Conservation (phyloP, 2,888 invertebrate genomes). For the Ectemnius lituratus region DNA sequence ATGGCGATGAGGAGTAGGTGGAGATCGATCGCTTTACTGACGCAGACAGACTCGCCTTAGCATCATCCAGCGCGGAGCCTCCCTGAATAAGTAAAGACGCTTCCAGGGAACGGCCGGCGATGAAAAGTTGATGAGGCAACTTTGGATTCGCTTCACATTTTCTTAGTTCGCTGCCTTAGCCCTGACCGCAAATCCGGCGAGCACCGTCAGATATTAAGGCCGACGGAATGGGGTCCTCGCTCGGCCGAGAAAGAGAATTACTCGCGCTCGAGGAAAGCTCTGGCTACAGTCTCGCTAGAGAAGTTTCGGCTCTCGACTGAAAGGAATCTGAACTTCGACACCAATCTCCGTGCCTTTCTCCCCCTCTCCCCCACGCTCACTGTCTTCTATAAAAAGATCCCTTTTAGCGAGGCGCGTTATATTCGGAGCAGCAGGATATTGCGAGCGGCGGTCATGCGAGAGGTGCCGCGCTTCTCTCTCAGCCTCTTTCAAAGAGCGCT, state of each 20-base stretch:
- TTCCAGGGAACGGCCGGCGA: conserved; percentile 31
- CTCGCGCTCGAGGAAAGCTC: not conserved
- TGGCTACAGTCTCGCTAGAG: too few species aligned
- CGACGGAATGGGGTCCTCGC: conserved; percentile 2
- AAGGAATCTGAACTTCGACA: not conserved
- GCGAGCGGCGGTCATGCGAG: not conserved
- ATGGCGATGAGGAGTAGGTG: not conserved
- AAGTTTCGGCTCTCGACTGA: not conserved
- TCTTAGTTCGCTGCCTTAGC: not conserved
- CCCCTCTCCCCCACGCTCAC: too few species aligned
- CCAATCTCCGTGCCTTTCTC: not conserved
- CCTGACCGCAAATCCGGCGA: not conserved
- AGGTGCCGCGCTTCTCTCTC: not conserved
- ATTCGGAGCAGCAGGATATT: not conserved
- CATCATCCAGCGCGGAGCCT: too few species aligned
- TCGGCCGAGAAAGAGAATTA: not conserved
- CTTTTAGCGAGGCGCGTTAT: too few species aligned
- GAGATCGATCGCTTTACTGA: conserved; percentile 36
- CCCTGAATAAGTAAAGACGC: conserved; percentile 47
- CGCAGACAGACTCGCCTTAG: conserved; percentile 2
- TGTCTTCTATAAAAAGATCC: too few species aligned
- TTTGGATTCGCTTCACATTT: conserved; percentile 50
- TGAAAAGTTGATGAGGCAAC: conserved; percentile 52
- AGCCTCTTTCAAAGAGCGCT: not conserved
- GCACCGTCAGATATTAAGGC: conserved; percentile 1